Conservation (phyloP, 2,113 vertebrate genomes). For the Catagonus wagneri region DNA sequence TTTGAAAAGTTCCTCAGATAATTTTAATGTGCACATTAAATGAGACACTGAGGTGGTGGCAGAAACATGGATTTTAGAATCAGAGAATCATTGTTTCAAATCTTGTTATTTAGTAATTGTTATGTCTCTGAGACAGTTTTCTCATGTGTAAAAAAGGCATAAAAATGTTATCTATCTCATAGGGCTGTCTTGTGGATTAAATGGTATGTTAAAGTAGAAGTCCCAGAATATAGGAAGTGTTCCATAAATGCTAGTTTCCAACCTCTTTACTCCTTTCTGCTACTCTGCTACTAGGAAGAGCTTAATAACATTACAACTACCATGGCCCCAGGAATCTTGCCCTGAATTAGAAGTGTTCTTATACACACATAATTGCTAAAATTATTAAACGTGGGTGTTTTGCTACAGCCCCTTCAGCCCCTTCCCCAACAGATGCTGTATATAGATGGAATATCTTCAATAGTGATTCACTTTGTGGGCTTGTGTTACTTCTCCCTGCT, state of each 20-base stretch:
- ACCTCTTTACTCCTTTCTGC: background rate
- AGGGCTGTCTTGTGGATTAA: background rate
- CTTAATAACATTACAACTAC: background rate
- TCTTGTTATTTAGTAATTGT: background rate
- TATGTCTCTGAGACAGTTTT: conserved; percentile 25
- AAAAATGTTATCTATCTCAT: background rate
- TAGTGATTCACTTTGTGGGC: background rate
- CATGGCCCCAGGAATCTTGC: background rate
- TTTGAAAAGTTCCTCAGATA: background rate
- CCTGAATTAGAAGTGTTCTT: background rate
- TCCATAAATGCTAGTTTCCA: background rate
- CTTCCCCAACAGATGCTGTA: background rate
- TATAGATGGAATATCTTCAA: background rate
- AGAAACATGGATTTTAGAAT: background rate
- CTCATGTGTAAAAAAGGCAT: background rate
- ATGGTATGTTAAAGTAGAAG: background rate
- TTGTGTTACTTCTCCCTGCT: background rate
- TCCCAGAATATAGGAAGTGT: background rate
- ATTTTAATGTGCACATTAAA: conserved; percentile 12
- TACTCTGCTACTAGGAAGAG: background rate
- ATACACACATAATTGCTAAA: background rate
- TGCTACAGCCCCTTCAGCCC: background rate
- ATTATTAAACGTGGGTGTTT: background rate
- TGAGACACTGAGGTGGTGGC: background rate
- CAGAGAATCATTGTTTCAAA: background rate